phyloP scores from a whole-genome alignment of 1,140 invertebrate species.

The Cyphomyrmex costatus region DNA sequence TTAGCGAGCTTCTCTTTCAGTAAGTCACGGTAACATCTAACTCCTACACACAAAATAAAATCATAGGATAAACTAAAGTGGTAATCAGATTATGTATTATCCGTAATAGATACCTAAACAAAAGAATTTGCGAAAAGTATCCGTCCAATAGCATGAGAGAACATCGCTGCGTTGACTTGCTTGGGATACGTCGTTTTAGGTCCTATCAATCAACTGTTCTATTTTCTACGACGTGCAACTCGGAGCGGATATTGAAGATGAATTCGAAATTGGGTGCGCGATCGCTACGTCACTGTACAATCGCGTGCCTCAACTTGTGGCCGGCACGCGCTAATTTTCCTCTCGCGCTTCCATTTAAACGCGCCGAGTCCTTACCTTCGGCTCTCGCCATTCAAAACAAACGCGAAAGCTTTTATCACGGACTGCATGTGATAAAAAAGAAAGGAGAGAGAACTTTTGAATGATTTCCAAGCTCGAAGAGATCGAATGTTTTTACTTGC shows the following conservation, averaged over 20 bases:
- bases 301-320: constrained; percentile 29
- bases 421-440: neutral
- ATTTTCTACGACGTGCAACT: neutral
- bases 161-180: too few relatives aligned
- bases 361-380: neutral
- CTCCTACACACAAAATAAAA: neutral
- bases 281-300: constrained; percentile 38
- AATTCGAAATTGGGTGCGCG: neutral
- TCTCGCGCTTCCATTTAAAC: constrained; percentile 39
- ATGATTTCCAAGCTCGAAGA: neutral
- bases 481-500: neutral
- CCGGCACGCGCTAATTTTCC: constrained; percentile 42
- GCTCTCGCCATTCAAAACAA: neutral
- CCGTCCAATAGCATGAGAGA: neutral
- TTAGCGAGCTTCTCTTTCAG: neutral
- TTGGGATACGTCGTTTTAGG: neutral
- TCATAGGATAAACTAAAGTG: neutral
- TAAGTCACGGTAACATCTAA: neutral
- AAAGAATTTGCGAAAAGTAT: neutral
- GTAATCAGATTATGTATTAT: constrained; percentile 10
- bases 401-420: neutral
- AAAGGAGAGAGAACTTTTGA: neutral
- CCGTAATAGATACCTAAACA: neutral
- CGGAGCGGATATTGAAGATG: neutral
- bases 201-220: neutral